A percentile compares a stretch with the other conserved stretches of the same genome.
phyloP scores from a whole-genome alignment of 1,140 invertebrate species.

The Drosophila pandora region DNA sequence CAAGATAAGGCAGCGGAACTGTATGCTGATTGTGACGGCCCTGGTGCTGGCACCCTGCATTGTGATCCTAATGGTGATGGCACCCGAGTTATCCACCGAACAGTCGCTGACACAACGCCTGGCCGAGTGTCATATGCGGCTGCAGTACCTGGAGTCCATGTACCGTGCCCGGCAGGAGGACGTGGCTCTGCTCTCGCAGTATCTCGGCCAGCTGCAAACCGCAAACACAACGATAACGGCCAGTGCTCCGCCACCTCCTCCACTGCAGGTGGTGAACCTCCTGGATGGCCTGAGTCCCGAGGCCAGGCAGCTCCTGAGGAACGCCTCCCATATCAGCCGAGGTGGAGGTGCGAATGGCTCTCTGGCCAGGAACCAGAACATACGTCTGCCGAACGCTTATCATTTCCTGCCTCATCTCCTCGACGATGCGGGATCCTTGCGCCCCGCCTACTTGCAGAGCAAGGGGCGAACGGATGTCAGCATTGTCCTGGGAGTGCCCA shows the following conservation, averaged over 20 bases:
- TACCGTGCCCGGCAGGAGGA: conserved; percentile 89
- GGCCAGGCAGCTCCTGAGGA: conserved; percentile 84
- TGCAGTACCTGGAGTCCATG: conserved; percentile 89
- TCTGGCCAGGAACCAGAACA: conserved; percentile 65
- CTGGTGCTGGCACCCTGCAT: conserved; percentile 85
- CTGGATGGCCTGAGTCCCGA: conserved; percentile 84
- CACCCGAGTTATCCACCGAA: conserved; percentile 86
- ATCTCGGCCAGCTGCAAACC: conserved; percentile 84
- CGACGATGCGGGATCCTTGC: conserved; percentile 90
- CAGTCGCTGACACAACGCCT: conserved; percentile 88
- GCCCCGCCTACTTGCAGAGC: conserved; percentile 91
- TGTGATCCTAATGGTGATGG: conserved; percentile 84
- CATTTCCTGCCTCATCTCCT: conserved; percentile 95
- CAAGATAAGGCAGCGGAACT: conserved; percentile 84
- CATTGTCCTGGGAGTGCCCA: conserved; percentile 94
- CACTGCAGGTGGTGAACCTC: conserved; percentile 45
- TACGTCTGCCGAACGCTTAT: conserved; percentile 91
- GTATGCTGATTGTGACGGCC: conserved; percentile 84
- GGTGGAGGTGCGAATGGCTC: conserved; percentile 34
- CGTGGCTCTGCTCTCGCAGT: conserved; percentile 87
- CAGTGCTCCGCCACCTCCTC: conserved; percentile 41
- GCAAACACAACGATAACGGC: conserved; percentile 23
- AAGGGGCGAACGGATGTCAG: conserved; percentile 90
- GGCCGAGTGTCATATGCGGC: conserved; percentile 88
- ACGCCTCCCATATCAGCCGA: conserved; percentile 72